These are phyloP conservation scores for Ctena decussata DNA, from an alignment of 2,888 invertebrate species.

Conservation along the genomic window DNA sequence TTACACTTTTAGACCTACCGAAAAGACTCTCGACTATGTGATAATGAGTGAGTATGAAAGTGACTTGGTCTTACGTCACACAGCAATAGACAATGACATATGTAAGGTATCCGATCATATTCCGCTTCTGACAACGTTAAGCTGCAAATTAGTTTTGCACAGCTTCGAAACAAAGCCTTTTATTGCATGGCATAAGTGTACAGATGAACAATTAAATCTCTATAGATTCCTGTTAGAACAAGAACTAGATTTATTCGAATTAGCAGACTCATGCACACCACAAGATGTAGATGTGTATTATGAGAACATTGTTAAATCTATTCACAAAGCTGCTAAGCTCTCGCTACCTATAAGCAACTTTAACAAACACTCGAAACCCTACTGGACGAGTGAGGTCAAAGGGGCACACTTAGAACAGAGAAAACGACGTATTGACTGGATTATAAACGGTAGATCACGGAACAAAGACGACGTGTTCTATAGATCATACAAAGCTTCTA, in stretches of 20 bases:
- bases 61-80: neutral
- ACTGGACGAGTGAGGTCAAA: constrained; percentile 36
- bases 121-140: neutral
- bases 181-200: neutral
- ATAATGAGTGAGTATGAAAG: neutral
- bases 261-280: too few species aligned
- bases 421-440: neutral
- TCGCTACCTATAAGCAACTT: constrained; percentile 14
- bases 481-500: neutral
- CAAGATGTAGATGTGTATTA: too few species aligned
- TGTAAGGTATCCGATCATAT: neutral
- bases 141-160: neutral
- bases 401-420: constrained; percentile 14
- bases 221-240: neutral
- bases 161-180: too few species aligned
- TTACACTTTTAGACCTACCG: neutral
- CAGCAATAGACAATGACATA: neutral
- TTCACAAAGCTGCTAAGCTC: neutral
- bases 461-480: too few species aligned
- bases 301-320: neutral
- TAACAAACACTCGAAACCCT: constrained; percentile 30
- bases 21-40: neutral
- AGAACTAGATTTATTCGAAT: too few species aligned
- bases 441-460: neutral
- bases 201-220: neutral